phyloP scores from a whole-genome alignment of 2,113 vertebrate species.

The Pluvialis apricaria region DNA sequence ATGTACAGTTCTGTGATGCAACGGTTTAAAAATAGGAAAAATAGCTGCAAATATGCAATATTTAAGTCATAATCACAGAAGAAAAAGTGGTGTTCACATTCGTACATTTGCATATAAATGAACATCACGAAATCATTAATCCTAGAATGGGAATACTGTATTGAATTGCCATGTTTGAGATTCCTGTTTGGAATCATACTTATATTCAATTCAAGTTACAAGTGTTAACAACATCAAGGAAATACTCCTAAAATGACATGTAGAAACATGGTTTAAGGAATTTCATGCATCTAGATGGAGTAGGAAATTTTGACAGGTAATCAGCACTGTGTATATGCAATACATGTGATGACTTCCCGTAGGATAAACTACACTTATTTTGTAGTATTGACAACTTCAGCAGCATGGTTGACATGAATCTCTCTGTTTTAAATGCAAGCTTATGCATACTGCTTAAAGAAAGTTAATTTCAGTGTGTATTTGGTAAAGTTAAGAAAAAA shows the following conservation, averaged over 20 bases:
- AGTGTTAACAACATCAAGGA: not conserved
- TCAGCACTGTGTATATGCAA: not conserved
- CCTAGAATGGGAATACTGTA: not conserved
- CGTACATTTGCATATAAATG: not conserved
- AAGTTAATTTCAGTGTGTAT: not conserved
- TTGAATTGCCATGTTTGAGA: not conserved
- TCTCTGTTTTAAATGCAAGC: not conserved
- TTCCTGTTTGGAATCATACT: not conserved
- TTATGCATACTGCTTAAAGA: not conserved
- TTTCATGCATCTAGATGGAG: not conserved
- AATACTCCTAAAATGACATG: not conserved
- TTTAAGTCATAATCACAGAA: not conserved
- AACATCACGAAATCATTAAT: not conserved
- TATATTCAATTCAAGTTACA: not conserved
- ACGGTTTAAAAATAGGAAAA: not conserved
- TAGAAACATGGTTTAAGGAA: not conserved
- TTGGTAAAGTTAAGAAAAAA: not conserved
- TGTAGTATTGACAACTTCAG: not conserved
- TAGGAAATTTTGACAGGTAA: not conserved
- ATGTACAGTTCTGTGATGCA: not conserved
- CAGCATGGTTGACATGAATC: not conserved
- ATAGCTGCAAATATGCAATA: not conserved
- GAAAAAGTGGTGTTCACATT: not conserved
- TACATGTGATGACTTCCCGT: not conserved
- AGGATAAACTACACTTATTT: not conserved